These are phyloP conservation scores for Telmatochromis sp. DNA, from an alignment of 2,113 vertebrate genomes.

Conservation along the genomic window DNA sequence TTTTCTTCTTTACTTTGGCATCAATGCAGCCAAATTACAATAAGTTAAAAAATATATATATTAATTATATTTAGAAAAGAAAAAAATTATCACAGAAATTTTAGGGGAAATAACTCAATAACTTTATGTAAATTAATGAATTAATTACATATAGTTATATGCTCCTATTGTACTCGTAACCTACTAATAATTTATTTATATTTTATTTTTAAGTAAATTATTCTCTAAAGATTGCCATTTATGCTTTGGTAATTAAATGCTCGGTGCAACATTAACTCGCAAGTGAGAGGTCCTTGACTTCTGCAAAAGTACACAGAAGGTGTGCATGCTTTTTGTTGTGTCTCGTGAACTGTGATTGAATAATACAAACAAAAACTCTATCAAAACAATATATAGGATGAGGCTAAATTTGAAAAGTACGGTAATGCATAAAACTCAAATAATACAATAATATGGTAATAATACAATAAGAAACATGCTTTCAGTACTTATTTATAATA, in stretches of 20 bases:
- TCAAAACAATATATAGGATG: not conserved
- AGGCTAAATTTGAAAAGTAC: not conserved
- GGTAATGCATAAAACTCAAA: not conserved
- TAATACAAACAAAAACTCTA: not conserved
- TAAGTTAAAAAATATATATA: not conserved
- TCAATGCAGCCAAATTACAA: not conserved
- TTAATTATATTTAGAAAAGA: not conserved
- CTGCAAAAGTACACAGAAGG: not conserved
- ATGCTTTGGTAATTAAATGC: not conserved
- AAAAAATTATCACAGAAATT: not conserved
- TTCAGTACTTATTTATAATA: not conserved
- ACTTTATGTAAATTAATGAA: not conserved
- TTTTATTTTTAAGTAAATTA: not conserved
- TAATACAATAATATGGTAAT: not conserved
- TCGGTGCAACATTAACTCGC: not conserved
- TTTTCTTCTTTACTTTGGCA: not conserved
- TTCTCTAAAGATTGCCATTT: not conserved
- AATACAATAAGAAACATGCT: not conserved
- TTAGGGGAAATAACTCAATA: not conserved
- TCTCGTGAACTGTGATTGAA: not conserved
- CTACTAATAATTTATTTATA: not conserved
- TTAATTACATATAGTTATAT: not conserved
- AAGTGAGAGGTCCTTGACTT: not conserved
- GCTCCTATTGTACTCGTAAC: not conserved
- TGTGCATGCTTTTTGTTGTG: not conserved